A percentile compares a stretch with the other conserved stretches of the same genome.
phyloP scores from a whole-genome alignment of 1,140 invertebrate species.

The Procambarus virginalis region DNA sequence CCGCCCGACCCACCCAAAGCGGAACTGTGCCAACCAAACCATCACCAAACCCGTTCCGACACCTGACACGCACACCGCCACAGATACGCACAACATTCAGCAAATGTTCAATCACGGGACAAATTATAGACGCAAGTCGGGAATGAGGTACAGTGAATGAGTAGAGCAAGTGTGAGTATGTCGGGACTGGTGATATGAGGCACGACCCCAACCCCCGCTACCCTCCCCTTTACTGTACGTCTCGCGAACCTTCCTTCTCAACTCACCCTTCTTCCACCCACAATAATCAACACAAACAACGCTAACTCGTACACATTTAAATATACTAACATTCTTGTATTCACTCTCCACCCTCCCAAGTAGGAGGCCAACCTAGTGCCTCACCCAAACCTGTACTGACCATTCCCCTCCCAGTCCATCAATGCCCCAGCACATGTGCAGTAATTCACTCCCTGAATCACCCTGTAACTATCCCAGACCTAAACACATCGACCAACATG shows the following conservation, averaged over 20 bases:
- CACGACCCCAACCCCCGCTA: neutral
- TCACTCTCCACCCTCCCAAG: too few species aligned
- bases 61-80: neutral
- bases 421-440: too few species aligned
- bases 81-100: neutral
- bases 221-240: neutral
- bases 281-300: too few species aligned
- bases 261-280: too few species aligned
- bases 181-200: neutral
- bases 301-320: too few species aligned
- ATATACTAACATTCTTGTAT: too few species aligned
- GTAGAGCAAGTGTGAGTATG: neutral
- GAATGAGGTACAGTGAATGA: neutral
- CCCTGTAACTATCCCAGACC: too few species aligned
- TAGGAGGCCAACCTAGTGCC: too few species aligned
- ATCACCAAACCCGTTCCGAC: conserved; percentile 35
- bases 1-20: neutral
- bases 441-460: too few species aligned
- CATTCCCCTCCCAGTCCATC: too few species aligned
- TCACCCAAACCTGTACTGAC: too few species aligned
- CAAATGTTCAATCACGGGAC: neutral
- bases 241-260: neutral
- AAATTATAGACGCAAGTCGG: neutral
- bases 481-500: too few species aligned
- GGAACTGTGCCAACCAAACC: conserved; percentile 11